Conservation (phyloP, 2,113 vertebrate genomes). For the Oreochromis tanganicae region DNA sequence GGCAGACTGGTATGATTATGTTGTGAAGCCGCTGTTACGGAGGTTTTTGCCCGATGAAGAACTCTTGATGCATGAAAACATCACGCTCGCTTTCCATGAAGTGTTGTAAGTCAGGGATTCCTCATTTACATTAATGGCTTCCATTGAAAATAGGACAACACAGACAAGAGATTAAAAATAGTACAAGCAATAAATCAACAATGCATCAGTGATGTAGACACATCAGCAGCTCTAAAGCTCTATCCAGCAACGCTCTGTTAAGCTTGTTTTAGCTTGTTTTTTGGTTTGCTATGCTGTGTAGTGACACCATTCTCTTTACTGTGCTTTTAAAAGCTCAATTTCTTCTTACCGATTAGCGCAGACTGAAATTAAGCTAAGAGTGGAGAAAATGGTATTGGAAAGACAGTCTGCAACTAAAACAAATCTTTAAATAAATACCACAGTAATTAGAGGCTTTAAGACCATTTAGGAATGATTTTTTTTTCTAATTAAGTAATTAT, state of each 20-base stretch:
- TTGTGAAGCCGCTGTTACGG: constrained; percentile 60
- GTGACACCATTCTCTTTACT: fast-evolving
- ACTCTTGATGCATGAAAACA: constrained; percentile 23
- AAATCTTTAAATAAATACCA: not conserved
- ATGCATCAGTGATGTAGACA: not conserved
- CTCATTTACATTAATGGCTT: not conserved
- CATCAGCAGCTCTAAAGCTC: not conserved
- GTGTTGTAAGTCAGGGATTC: constrained; percentile 62
- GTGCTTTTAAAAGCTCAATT: not conserved
- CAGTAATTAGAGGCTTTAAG: not conserved
- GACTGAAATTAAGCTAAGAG: not conserved
- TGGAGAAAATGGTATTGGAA: fast-evolving
- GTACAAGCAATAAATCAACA: not conserved
- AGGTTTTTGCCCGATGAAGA: constrained; percentile 26
- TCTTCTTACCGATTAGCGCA: not conserved
- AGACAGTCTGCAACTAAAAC: not conserved
- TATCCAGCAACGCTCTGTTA: not conserved
- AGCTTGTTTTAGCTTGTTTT: fast-evolving
- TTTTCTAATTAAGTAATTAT: not conserved
- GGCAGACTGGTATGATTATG: constrained; percentile 64
- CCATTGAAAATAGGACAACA: not conserved
- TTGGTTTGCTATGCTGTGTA: not conserved
- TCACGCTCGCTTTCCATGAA: constrained; percentile 61
- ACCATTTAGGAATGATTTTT: not conserved
- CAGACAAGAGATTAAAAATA: fast-evolving